These are phyloP conservation scores for Drosophila phalerata DNA, from an alignment of 2,888 invertebrate species.

Conservation along the genomic window DNA sequence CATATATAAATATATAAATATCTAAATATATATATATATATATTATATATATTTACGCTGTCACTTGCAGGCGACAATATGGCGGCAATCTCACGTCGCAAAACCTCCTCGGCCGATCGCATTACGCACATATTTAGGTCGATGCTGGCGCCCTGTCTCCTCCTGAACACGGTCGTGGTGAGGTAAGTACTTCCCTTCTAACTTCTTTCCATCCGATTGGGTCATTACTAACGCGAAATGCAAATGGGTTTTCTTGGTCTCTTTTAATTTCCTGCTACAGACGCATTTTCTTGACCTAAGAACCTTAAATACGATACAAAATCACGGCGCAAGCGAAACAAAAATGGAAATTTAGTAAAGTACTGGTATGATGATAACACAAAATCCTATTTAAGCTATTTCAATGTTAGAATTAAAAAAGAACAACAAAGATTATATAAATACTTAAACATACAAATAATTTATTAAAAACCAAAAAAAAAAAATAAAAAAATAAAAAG, in stretches of 20 bases:
- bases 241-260: conserved; percentile 24
- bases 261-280: conserved; percentile 59
- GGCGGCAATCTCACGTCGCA: conserved; percentile 94
- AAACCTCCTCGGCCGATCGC: conserved; percentile 87
- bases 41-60: conserved; percentile 17
- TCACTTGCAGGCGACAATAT: conserved; percentile 92
- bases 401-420: conserved; percentile 72
- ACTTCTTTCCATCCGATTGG: background rate
- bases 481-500: conserved; percentile 9
- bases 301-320: conserved; percentile 46
- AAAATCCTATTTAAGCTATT: conserved; percentile 79
- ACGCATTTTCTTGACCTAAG: conserved; percentile 83
- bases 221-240: conserved; percentile 7
- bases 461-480: conserved; percentile 31
- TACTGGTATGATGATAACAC: conserved; percentile 33
- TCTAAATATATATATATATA: conserved; percentile 25
- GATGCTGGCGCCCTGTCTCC: conserved; percentile 85
- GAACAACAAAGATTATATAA: conserved; percentile 41
- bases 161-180: conserved; percentile 84
- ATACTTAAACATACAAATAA: conserved; percentile 50
- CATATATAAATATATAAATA: too few relatives aligned
- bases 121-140: conserved; percentile 85
- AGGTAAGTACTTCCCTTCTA: conserved; percentile 76
- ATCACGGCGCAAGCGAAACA: conserved; percentile 30
- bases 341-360: conserved; percentile 48